Percentiles rank a stretch among this genome's conserved stretches.
Evolutionary conservation across 2,797 vertebrate genomes (phyloP).

Genomic region (Clarias pachynema): DNA sequence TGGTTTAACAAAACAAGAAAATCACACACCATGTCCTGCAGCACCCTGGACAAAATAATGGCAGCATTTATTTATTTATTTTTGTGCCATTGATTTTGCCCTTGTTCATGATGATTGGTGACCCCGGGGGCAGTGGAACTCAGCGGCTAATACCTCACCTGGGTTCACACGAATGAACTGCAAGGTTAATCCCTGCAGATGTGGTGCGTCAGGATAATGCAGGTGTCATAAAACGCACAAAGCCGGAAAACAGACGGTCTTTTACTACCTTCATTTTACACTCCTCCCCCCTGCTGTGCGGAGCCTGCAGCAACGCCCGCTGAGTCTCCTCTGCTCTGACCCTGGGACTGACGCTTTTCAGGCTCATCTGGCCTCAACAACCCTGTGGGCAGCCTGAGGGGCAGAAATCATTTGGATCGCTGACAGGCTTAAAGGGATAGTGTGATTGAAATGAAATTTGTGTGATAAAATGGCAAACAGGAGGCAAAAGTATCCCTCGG

Average conservation of each 20-base stretch:
- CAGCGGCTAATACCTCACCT: slow-evolving; percentile 9
- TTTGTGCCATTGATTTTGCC: slow-evolving; percentile 16
- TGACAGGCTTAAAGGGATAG: slow-evolving; percentile 34
- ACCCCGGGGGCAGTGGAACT: neutral
- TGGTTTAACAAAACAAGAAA: neutral
- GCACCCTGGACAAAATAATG: neutral
- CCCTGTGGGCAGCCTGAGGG: slow-evolving; percentile 40
- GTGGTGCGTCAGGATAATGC: slow-evolving; percentile 37
- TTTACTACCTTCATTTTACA: neutral
- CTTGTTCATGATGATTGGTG: slow-evolving; percentile 30
- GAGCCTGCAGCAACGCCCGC: slow-evolving; percentile 5
- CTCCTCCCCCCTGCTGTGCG: neutral
- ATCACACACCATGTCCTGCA: neutral
- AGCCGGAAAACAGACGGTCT: slow-evolving; percentile 20
- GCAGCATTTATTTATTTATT: neutral
- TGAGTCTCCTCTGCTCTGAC: slow-evolving; percentile 17
- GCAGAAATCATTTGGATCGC: slow-evolving; percentile 27
- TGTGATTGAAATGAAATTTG: slow-evolving; percentile 28
- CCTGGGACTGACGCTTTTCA: slow-evolving; percentile 12
- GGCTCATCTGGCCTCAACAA: slow-evolving; percentile 37
- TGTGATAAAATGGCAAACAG: slow-evolving; percentile 19
- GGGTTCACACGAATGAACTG: slow-evolving; percentile 18
- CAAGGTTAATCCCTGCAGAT: slow-evolving; percentile 46
- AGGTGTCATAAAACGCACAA: slow-evolving; percentile 35
- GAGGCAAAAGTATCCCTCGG: slow-evolving; percentile 13